Base-by-base conservation (phyloP, 2,113 vertebrate species). In the Bombycilla garrulus region DNA sequence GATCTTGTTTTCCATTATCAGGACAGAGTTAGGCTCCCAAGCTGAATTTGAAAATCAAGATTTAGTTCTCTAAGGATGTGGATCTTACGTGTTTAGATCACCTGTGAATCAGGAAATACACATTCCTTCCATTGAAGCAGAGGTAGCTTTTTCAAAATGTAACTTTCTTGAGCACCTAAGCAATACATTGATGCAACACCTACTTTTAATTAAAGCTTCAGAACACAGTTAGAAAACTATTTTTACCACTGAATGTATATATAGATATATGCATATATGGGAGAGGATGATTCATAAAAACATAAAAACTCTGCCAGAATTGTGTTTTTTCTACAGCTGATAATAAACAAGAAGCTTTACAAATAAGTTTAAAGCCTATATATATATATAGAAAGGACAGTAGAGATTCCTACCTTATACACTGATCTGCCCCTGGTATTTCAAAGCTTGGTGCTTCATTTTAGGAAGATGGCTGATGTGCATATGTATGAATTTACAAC, bases 381-480 rank as follows among this genome's bases (percentile, higher is more conserved):
- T 40, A 38, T 38, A 38, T 38, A 38, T 38, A 38, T 38, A 38
- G n/a, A 42, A 86, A 72, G 10, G 15, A 81, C 36, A 31, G 8
- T 35, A 58, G 67, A 76, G 21, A 54, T n/a, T 48, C 23, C 66
- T 76, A 25, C 11, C 81, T 80, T 20, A 56, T n/a, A 72, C 3
- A 47, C 20, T 23, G 29, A 73, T 45, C 25, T 61, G 11, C 36
- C 35, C 56, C 26, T 81, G 19, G 9, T 26, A 16, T 71, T 77
- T 88, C 92, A 81, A 80, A 88, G 76, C 57, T 44, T 58, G 19
- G 77, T 14, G 15, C 53, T 96, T 95, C 51, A 56, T 58, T 93
- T 83, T 51, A 67, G 57, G 44, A 73, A 81, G 70, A 88, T 42
- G 29, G 76, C 22, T 86, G 56, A 85, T 80, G 85, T 5, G 23